Evolutionary conservation across 1,140 invertebrate species (phyloP).

Genomic region (Zaprionus gabonicus): DNA sequence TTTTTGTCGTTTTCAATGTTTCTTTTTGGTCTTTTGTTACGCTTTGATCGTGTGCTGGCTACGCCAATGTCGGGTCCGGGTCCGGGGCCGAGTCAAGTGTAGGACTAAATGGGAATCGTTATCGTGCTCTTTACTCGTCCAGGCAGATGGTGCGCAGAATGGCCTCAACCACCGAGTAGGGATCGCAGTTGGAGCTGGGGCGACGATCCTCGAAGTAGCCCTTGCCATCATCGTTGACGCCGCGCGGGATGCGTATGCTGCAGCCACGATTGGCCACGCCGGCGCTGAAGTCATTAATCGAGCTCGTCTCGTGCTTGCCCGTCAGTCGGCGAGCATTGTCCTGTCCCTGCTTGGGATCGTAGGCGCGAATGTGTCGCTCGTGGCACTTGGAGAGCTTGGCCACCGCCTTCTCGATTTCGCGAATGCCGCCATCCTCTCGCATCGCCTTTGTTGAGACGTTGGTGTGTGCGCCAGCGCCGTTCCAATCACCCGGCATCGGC

Average conservation of each 20-base stretch:
- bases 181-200: conserved; percentile 95
- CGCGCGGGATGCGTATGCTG: conserved; percentile 91
- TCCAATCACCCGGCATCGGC: conserved; percentile 91
- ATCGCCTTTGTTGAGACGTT: conserved; percentile 94
- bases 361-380: conserved; percentile 92
- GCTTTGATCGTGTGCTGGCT: conserved; percentile 26
- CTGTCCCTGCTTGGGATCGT: conserved; percentile 91
- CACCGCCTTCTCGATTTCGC: conserved; percentile 85
- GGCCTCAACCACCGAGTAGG: conserved; percentile 89
- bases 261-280: conserved; percentile 90
- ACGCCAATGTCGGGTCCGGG: conserved; percentile 27
- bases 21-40: conserved; percentile 7
- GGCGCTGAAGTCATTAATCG: conserved; percentile 91
- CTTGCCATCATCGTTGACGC: conserved; percentile 91
- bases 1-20: conserved; percentile 4
- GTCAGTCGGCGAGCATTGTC: conserved; percentile 91
- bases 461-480: conserved; percentile 92
- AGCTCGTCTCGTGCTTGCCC: conserved; percentile 91
- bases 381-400: conserved; percentile 91
- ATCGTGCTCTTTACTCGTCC: conserved; percentile 85
- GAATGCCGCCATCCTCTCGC: conserved; percentile 89
- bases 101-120: not conserved
- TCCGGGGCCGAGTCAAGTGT: conserved; percentile 31
- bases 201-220: conserved; percentile 96
- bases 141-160: conserved; percentile 89